These are phyloP conservation scores for Centropus bengalensis DNA, from an alignment of 2,113 vertebrate genomes.

Conservation along the genomic window DNA sequence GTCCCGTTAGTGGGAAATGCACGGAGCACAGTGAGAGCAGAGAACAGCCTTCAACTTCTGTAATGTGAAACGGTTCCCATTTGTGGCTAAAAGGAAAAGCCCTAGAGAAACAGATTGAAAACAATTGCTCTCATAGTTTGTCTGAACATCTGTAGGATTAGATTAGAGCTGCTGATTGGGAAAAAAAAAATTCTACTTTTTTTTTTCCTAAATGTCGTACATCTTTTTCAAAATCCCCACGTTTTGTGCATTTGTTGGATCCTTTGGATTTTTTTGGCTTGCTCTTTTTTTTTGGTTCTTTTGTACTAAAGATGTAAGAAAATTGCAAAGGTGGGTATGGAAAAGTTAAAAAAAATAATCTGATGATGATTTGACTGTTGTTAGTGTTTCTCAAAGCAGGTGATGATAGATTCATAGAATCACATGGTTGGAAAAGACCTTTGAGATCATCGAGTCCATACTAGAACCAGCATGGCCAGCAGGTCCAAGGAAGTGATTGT, in stretches of 20 bases:
- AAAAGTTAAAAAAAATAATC: background rate
- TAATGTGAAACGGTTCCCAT: background rate
- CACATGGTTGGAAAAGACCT: no score
- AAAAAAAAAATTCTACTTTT: background rate
- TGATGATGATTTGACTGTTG: background rate
- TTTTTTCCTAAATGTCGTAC: background rate
- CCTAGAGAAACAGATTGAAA: conserved; percentile 6
- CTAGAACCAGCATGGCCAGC: no score
- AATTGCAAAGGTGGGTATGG: background rate
- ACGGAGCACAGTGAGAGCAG: background rate
- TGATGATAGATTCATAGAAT: no score
- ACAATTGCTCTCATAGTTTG: background rate
- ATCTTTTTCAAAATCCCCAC: background rate
- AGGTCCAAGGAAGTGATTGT: no score
- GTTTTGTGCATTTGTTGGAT: no score
- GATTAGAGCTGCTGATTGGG: background rate
- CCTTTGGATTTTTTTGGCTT: background rate
- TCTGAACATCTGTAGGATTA: background rate
- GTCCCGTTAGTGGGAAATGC: conserved; percentile 29
- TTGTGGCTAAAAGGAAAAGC: background rate
- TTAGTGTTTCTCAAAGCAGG: background rate
- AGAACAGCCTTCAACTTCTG: background rate
- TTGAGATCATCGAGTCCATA: no score
- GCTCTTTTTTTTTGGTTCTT: no score
- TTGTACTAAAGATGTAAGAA: background rate